A percentile compares a stretch with the other conserved stretches of the same genome.
Conservation (phyloP, 2,888 invertebrate genomes). For the Drosophila tanythrix region DNA sequence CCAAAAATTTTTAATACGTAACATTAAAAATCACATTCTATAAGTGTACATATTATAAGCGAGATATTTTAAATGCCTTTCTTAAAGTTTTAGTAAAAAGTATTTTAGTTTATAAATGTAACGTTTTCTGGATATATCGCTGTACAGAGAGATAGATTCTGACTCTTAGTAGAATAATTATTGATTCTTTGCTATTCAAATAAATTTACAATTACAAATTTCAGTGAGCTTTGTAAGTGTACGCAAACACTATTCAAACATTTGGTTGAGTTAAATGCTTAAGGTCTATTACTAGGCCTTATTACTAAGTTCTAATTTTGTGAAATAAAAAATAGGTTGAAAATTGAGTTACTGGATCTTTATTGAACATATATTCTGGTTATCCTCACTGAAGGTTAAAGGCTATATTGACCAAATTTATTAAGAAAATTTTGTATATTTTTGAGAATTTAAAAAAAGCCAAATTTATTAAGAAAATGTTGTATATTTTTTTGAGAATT, state of each 20-base stretch:
- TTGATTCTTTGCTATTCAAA: not conserved
- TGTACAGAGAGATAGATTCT: not conserved
- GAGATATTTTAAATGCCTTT: not conserved
- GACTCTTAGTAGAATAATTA: not conserved
- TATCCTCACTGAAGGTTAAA: not conserved
- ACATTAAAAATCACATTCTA: not conserved
- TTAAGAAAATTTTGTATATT: too few relatives aligned
- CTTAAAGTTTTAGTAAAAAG: not conserved
- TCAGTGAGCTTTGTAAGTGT: not conserved
- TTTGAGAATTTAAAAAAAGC: too few relatives aligned
- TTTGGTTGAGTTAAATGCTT: not conserved
- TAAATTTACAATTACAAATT: not conserved
- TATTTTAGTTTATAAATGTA: not conserved
- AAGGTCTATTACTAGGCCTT: fast-evolving
- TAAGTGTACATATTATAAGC: not conserved
- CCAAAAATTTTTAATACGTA: not conserved
- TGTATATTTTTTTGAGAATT: not conserved
- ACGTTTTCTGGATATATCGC: not conserved
- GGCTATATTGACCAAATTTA: not conserved
- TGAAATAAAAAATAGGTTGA: not conserved
- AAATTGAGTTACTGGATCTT: not conserved
- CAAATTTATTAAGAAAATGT: not conserved
- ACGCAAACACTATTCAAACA: not conserved
- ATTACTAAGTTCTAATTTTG: not conserved
- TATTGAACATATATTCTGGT: not conserved